phyloP scores from a whole-genome alignment of 2,797 vertebrate species.

The Gambelia wislizenii region DNA sequence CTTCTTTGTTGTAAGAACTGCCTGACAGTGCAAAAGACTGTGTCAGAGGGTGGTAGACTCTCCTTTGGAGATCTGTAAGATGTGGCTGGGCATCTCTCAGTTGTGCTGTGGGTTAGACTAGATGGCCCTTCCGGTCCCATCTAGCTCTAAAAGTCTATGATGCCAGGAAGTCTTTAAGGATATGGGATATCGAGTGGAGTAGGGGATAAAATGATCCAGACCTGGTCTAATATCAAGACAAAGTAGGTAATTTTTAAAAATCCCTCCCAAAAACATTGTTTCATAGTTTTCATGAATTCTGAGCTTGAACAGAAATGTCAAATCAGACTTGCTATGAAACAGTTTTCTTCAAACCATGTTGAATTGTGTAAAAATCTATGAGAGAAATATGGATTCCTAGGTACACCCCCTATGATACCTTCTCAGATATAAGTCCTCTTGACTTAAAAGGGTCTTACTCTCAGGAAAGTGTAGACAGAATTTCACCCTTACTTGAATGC shows the following conservation, averaged over 20 bases:
- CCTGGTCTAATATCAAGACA: neutral
- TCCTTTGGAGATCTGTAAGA: too few species aligned
- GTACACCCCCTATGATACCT: neutral
- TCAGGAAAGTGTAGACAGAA: neutral
- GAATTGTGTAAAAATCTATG: neutral
- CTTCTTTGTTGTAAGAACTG: too few species aligned
- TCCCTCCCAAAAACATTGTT: neutral
- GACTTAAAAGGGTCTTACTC: neutral
- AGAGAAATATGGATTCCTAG: neutral
- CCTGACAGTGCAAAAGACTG: too few species aligned
- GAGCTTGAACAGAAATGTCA: neutral
- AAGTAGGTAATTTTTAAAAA: neutral
- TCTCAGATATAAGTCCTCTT: neutral
- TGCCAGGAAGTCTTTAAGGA: neutral
- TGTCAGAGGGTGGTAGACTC: too few species aligned
- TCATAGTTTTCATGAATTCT: neutral
- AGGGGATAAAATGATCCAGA: neutral
- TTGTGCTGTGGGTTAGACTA: too few species aligned
- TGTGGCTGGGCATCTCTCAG: too few species aligned
- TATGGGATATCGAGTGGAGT: neutral
- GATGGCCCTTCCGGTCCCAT: too few species aligned
- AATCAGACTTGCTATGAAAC: neutral
- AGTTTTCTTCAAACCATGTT: neutral
- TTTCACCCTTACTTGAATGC: neutral
- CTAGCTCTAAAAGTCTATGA: neutral